A percentile compares a stretch with the other conserved stretches of the same genome.
These are phyloP conservation scores for Neodon shergylaensis DNA, from an alignment of 2,113 vertebrate species.

Conservation along the genomic window DNA sequence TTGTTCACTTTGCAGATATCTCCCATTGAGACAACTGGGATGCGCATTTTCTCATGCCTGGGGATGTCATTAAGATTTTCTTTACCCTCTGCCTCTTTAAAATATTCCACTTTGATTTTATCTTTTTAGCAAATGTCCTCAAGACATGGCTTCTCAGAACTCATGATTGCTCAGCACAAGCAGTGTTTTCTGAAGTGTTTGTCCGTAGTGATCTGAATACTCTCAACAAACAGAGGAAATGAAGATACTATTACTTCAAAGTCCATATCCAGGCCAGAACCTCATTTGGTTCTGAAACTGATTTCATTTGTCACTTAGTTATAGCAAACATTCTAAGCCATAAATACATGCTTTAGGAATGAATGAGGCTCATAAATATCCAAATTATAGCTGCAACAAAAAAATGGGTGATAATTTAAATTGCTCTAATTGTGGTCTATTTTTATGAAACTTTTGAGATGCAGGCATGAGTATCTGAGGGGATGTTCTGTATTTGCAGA, in stretches of 20 bases:
- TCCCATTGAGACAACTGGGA: neutral
- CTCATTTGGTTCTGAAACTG: neutral
- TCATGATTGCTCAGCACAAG: neutral
- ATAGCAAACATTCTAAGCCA: neutral
- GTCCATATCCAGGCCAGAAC: neutral
- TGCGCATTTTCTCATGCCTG: neutral
- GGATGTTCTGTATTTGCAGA: neutral
- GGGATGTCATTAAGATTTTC: neutral
- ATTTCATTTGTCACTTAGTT: neutral
- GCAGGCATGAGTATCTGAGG: neutral
- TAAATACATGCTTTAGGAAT: constrained; percentile 6
- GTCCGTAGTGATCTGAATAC: neutral
- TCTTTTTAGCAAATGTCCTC: neutral
- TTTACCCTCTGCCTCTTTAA: neutral
- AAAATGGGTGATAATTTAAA: constrained; percentile 45
- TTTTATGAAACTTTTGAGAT: constrained; percentile 43
- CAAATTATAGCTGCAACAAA: neutral
- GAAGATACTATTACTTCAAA: constrained; percentile 26
- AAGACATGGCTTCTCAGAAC: neutral
- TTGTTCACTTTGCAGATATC: neutral
- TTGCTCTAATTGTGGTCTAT: constrained; percentile 2
- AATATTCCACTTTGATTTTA: neutral
- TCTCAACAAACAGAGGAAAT: neutral
- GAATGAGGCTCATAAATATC: neutral
- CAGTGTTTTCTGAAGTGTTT: neutral